Conservation (phyloP, 2,888 invertebrate genomes). For the Stenodera caucasica region DNA sequence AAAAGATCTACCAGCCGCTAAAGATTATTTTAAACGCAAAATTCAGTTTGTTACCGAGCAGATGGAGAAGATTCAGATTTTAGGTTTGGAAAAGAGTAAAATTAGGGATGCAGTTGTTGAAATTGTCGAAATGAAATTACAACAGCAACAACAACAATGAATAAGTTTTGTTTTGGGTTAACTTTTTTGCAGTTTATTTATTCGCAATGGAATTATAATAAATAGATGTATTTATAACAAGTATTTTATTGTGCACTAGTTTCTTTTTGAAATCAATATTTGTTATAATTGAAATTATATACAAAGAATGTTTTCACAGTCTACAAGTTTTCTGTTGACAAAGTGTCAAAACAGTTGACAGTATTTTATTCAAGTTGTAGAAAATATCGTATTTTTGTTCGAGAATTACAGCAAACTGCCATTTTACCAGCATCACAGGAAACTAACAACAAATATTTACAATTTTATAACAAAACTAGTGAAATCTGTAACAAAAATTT, state of each 20-base stretch:
- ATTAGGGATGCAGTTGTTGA: slow-evolving; percentile 77
- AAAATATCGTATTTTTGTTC: too few relatives aligned
- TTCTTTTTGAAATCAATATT: slow-evolving; percentile 16
- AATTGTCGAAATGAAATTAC: slow-evolving; percentile 75
- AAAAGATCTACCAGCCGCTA: slow-evolving; percentile 80
- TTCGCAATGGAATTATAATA: background rate
- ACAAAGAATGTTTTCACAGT: slow-evolving; percentile 34
- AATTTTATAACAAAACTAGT: background rate
- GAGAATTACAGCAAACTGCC: background rate
- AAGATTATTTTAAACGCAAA: slow-evolving; percentile 91
- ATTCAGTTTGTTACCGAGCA: slow-evolving; percentile 89
- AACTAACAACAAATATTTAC: background rate
- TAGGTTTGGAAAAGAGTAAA: slow-evolving; percentile 81
- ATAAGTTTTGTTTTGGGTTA: background rate
- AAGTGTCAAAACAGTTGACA: slow-evolving; percentile 6
- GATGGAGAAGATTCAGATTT: slow-evolving; percentile 87
- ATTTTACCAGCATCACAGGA: background rate
- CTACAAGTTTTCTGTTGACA: slow-evolving; percentile 25
- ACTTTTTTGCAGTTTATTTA: background rate
- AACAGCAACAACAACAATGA: slow-evolving; percentile 52
- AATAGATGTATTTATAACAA: slow-evolving; percentile 28
- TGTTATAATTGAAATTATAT: slow-evolving; percentile 22
- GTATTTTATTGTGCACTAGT: slow-evolving; percentile 32
- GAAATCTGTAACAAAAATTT: background rate
- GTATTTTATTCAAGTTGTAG: background rate